Base-by-base conservation (phyloP, 2,797 vertebrate species). In the Apogon hyalosoma region DNA sequence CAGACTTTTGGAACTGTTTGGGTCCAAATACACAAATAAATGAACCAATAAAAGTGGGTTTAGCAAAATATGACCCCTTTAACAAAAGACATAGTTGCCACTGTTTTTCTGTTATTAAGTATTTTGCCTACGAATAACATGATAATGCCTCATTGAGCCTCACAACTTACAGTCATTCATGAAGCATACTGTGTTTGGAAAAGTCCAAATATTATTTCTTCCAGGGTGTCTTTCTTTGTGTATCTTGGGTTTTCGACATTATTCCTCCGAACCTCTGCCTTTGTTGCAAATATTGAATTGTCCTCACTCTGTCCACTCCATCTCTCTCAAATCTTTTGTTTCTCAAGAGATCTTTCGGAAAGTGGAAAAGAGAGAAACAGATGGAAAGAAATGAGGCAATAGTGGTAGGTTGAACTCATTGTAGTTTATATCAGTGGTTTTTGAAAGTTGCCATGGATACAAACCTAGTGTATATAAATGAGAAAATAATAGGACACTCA, bases 391-490 rank as follows among this genome's bases (percentile, higher is more conserved):
- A 82, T 45, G 63, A 77, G 62, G 76, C 82, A 80, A 86, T 54
- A 73, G 75, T 79, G 49, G 77, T 65, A 77, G 71, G 76, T 85
- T 89, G 60, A 80, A 75, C 69, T 86, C 63, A 77, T 75, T 63
- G 77, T 78, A 73, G 71, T 73, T 77, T 80, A 77, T 78, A 70
- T 78, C 63, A 47, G 64, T 47, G 56, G 56, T 79, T 90, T 69
- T 79, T 81, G 52, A 82, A 87, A 68, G 88, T 92, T 90, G 69
- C 88, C 75, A 91, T 90, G 88, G 88, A 88, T 84, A 88, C 79
- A 77, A 78, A 82, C 53, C 69, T 60, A 63, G 63, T 54, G 63
- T 79, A 66, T 81, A 77, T 76, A 45, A 49, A 69, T 69, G 13
- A 59, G 41, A 75, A 33, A 56, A 6, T 8, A 7, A 8, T 1